Percentiles rank a stretch among this genome's conserved stretches.
Evolutionary conservation across 2,113 vertebrate genomes (phyloP).

Genomic region (Bagarius yarrelli): DNA sequence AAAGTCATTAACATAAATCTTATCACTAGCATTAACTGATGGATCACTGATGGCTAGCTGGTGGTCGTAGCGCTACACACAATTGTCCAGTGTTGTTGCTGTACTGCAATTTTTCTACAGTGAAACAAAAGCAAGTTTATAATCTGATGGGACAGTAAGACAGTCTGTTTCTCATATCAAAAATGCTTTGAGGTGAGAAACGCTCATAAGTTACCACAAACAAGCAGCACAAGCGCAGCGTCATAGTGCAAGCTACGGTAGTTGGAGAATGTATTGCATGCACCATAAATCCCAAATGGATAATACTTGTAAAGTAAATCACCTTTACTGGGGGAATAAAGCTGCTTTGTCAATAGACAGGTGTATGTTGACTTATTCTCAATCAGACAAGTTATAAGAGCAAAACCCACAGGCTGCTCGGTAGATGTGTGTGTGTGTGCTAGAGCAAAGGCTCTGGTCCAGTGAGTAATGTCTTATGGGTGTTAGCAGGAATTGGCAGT

Average conservation of each 20-base stretch:
- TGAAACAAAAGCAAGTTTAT: not conserved
- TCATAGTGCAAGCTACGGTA: not conserved
- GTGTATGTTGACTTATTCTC: not conserved
- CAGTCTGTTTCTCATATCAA: not conserved
- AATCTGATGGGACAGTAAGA: not conserved
- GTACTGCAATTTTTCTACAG: not conserved
- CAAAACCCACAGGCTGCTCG: not conserved
- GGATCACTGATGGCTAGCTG: no score
- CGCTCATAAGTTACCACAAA: not conserved
- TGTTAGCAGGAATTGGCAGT: slow-evolving; percentile 65
- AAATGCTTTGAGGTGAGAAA: not conserved
- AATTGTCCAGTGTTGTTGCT: not conserved
- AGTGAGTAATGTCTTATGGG: slow-evolving; percentile 52
- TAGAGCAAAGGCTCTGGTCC: not conserved
- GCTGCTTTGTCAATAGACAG: not conserved
- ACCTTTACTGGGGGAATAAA: slow-evolving; percentile 8
- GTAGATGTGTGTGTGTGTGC: slow-evolving; percentile 6
- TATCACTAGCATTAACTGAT: not conserved
- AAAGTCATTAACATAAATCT: not conserved
- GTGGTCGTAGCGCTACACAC: not conserved
- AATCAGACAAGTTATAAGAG: not conserved
- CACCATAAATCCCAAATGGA: not conserved
- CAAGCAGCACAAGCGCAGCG: not conserved
- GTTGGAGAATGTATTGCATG: not conserved
- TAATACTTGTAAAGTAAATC: slow-evolving; percentile 7